These are phyloP conservation scores for Icerya purchasi DNA, from an alignment of 2,888 invertebrate species.

Conservation along the genomic window DNA sequence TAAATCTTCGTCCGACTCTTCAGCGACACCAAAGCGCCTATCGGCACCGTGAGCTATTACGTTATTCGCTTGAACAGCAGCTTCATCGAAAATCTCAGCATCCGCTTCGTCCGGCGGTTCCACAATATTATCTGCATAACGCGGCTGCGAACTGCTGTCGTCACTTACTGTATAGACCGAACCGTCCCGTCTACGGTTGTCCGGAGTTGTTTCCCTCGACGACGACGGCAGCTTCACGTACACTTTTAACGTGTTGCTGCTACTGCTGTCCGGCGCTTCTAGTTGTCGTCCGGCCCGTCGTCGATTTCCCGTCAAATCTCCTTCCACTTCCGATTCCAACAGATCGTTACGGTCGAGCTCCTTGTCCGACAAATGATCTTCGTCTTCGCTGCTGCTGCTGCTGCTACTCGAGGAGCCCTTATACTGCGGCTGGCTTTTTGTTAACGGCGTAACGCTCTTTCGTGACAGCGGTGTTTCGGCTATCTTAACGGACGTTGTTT, in stretches of 20 bases:
- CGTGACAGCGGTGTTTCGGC: too few species aligned
- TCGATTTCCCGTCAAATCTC: slow-evolving; percentile 10
- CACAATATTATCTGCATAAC: slow-evolving; percentile 49
- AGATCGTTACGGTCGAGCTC: not conserved
- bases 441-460: not conserved
- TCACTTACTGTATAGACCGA: slow-evolving; percentile 35
- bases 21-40: slow-evolving; percentile 10
- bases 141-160: slow-evolving; percentile 28
- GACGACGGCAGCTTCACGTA: slow-evolving; percentile 32
- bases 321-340: not conserved
- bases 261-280: slow-evolving; percentile 16
- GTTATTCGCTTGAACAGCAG: not conserved
- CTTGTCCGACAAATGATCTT: not conserved
- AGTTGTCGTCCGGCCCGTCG: slow-evolving; percentile 16
- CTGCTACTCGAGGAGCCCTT: not conserved
- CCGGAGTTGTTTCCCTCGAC: slow-evolving; percentile 51
- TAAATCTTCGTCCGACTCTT: not conserved
- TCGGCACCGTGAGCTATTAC: slow-evolving; percentile 20
- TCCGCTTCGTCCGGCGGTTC: slow-evolving; percentile 43
- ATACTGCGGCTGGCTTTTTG: not conserved
- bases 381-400: not conserved
- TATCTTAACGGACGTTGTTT: too few species aligned
- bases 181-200: slow-evolving; percentile 42
- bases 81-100: not conserved
- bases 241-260: slow-evolving; percentile 16